Base-by-base conservation (phyloP, 2,888 invertebrate genomes). In the Fragum fragum region DNA sequence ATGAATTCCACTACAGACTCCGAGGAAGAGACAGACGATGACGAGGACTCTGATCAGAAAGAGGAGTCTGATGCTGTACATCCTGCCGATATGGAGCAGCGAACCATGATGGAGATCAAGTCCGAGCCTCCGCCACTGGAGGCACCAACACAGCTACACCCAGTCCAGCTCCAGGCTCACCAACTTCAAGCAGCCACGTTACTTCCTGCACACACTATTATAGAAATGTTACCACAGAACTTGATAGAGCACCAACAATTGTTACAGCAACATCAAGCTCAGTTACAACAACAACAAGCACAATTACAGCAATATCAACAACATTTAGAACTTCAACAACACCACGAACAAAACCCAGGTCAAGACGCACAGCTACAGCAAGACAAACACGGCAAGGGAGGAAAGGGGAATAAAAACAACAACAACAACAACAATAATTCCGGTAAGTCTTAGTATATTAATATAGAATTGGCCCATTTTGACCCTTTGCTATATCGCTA, bases 171-270 rank as follows among this genome's bases (percentile, higher is more conserved):
- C 1, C 79, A 79, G 57, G 73, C 83, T 23, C 76, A 79, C 36
- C 83, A 83, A 52, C 28, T 80, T 9, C 79, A 79, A 63, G 57
- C 72, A 2, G 72, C 78, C 1, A 66, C 77, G 23, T 53, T 77
- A 23, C 47, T 81, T 5, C 76, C 78, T 0, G 39, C 81, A 23
- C 85, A 81, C 57, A 81, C 85, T 28, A 81, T 85, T 55, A 77
- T 85, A 28, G 85, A 85, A 53, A 85, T 85, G 85, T 57, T 85
- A 16, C 85, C 85, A 32, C 85, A 85, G 66, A 76, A 76, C 32
- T 63, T 85, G 23, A 75, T 82, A 7, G 81, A 85, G 29, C 85
- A 85, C 36, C 85, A 85, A 39, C 81, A 85, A 28, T 75, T 82
- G 3, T 52, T 85, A 11, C 85, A 82, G 42, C 85, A 85, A 36